Evolutionary conservation across 2,113 vertebrate genomes (phyloP).

Genomic region (Eulemur rufifrons): DNA sequence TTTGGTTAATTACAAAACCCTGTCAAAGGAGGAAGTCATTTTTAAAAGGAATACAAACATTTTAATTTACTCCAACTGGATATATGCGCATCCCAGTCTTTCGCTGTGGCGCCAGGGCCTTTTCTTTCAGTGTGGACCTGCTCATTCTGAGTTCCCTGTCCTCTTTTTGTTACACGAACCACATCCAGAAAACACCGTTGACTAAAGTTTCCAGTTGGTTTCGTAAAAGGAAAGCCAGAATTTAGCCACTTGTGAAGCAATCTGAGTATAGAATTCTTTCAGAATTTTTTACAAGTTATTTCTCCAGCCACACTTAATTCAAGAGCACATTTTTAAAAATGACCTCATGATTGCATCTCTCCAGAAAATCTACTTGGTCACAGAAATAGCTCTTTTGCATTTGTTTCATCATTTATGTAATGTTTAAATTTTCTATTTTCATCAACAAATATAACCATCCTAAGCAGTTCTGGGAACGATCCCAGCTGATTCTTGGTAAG

Average conservation of each 20-base stretch:
- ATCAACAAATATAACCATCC: background rate
- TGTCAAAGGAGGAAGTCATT: background rate
- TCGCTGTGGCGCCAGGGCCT: background rate
- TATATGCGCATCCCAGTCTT: background rate
- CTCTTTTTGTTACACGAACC: background rate
- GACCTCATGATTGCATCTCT: background rate
- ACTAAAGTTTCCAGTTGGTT: background rate
- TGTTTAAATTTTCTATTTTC: slow-evolving; percentile 28
- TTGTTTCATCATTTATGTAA: background rate
- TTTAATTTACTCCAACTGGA: background rate
- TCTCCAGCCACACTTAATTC: background rate
- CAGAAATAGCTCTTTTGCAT: background rate
- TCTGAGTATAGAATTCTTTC: background rate
- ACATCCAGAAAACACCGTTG: background rate
- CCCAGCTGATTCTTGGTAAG: background rate
- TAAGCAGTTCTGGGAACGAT: background rate
- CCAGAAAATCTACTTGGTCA: background rate
- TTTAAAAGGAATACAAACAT: background rate
- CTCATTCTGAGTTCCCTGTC: background rate
- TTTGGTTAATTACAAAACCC: background rate
- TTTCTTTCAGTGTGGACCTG: background rate
- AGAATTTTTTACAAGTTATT: background rate
- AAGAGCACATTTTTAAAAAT: background rate
- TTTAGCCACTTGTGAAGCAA: background rate
- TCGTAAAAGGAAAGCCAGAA: slow-evolving; percentile 28